Conservation (phyloP, 2,113 vertebrate species). For the Promerops cafer region DNA sequence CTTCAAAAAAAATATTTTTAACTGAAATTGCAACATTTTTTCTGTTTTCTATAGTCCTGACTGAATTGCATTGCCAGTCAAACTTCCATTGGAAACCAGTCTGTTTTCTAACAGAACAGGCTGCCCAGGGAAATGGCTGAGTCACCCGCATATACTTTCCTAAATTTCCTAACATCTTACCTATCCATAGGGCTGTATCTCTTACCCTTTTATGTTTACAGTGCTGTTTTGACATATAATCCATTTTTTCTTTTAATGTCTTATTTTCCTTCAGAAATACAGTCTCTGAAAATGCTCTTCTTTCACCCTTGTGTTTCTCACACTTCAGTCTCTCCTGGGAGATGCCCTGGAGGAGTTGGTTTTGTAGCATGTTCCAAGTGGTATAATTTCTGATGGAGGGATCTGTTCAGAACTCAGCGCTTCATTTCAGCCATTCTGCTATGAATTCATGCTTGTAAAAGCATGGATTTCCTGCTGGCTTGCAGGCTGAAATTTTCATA, state of each 20-base stretch:
- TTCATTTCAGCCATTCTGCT: not conserved
- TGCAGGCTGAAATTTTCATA: not conserved
- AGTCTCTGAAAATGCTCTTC: not conserved
- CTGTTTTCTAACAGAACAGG: not conserved
- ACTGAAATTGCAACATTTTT: not conserved
- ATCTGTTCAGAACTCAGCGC: not conserved
- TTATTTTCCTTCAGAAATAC: not conserved
- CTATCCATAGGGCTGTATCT: not conserved
- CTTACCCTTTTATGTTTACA: not conserved
- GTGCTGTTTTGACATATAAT: not conserved
- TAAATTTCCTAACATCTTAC: not conserved
- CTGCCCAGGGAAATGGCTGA: not conserved
- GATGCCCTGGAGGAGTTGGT: not conserved
- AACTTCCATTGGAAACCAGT: not conserved
- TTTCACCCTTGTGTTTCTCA: not conserved
- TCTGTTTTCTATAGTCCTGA: not conserved
- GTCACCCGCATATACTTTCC: not conserved
- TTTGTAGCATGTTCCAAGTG: not conserved
- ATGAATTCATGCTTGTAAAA: constrained; percentile 19
- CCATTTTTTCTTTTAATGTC: not conserved
- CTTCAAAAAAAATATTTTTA: not conserved
- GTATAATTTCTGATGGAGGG: not conserved
- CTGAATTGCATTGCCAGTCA: not conserved
- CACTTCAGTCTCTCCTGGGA: not conserved
- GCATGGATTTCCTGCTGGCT: not conserved